Conservation (phyloP, 2,888 invertebrate genomes). For the Cheilosia vernalis region DNA sequence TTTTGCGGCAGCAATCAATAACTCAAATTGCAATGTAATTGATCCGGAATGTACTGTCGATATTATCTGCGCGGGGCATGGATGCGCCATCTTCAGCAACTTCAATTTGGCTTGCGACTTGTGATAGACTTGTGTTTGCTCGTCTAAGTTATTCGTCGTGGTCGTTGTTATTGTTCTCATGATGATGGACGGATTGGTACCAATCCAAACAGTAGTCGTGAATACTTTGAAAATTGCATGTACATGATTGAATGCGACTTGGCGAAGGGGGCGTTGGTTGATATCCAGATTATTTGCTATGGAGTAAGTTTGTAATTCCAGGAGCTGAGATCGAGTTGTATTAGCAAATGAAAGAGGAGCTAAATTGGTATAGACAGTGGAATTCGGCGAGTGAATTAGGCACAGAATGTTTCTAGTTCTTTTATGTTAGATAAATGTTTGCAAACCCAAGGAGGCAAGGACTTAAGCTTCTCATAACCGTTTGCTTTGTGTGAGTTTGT, state of each 20-base stretch:
- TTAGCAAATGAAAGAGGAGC: slow-evolving; percentile 13
- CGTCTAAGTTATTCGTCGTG: slow-evolving; percentile 16
- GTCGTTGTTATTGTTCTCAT: slow-evolving; percentile 27
- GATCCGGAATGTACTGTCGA: slow-evolving; percentile 64
- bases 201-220: slow-evolving; percentile 54
- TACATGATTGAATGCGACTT: slow-evolving; percentile 60
- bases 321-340: slow-evolving; percentile 31
- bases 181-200: slow-evolving; percentile 63
- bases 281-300: slow-evolving; percentile 36
- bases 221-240: slow-evolving; percentile 60
- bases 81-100: slow-evolving; percentile 39
- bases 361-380: slow-evolving; percentile 34
- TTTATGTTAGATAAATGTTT: not conserved
- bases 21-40: slow-evolving; percentile 73
- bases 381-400: slow-evolving; percentile 23
- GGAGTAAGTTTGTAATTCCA: slow-evolving; percentile 27
- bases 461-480: no score
- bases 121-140: slow-evolving; percentile 62
- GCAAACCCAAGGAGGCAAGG: no score
- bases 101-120: slow-evolving; percentile 28
- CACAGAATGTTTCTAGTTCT: not conserved
- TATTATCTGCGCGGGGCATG: slow-evolving; percentile 46
- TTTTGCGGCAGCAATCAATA: slow-evolving; percentile 73
- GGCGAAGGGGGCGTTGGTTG: slow-evolving; percentile 46
- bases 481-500: no score